Base-by-base conservation (phyloP, 2,113 vertebrate species). In the Hucho hucho region DNA sequence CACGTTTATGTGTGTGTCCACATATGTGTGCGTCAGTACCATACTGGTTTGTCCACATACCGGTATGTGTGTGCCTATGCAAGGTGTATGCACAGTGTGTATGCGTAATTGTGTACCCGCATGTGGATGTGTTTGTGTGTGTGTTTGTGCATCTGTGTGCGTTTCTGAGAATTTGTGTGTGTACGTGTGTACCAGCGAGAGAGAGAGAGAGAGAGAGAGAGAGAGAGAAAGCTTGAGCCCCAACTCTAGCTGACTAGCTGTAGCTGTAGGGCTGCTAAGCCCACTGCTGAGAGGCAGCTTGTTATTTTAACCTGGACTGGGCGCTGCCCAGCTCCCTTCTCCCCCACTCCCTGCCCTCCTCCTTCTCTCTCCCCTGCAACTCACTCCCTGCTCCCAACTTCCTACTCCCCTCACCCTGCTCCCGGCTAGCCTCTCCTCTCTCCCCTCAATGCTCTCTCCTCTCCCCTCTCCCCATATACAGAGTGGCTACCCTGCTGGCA, bases 401-500 rank as follows among this genome's bases (percentile, higher is more conserved):
- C 32, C 32, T 6, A 43, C 37, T 43, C 37, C 37, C 9, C 37
- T 43, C 9, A 43, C 37, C 37, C 37, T 43, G 37, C 9, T 43
- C 37, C 9, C 37, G 37, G 37, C 9, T 43, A 43, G 37, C 16
- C 49, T 53, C 49, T 53, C 49, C 4, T 56, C n/a, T 25, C 26
- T 14, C 18, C 49, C 71, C 32, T 6, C 32, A 32, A 32, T 1
- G 32, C 32, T 6, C 32, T 32, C 32, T 32, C 32, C 32, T 32
- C 47, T 70, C 73, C 78, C 79, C 37, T 24, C 75, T 78, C 46
- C 70, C 69, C 47, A 80, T 63, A 64, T 63, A 67, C 46, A 72
- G 73, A 86, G 87, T 85, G 81, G 84, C 85, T 87, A 86, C 81
- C 85, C 85, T 79, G 79, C 90, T 86, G 81, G 89, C 87, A 83